Evolutionary conservation across 2,113 vertebrate genomes (phyloP), one percentile per base, ranked within the genome.

Genomic region (Spizaetus ornatus): DNA sequence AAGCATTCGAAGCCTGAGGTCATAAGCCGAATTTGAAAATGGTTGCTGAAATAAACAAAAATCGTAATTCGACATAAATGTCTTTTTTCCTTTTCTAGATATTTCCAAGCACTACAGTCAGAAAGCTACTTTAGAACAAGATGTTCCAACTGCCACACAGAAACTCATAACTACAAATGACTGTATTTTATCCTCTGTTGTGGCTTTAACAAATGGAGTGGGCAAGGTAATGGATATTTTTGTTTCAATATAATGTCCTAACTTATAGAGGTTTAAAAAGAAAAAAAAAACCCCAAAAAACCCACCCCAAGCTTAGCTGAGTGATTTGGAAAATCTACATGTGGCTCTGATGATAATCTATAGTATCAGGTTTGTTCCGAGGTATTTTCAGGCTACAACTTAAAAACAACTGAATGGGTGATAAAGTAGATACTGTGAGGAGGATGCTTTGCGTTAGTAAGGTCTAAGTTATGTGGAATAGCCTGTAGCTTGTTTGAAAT

Each of bases 81-180:
- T 70, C 32, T 50, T 5, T 45, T 47, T 92, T 94, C 25, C 53
- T 65, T 93, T 96, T 97, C 48, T 96, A 99, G 99, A 99, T 95
- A 98, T 99, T 98, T 99, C 98, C 47, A 99, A 99, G 96, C 99
- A 99, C 96, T 99, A 99, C 96, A 99, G 97, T 97, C 99, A 99
- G 93, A 99, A 99, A 97, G 99, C 98, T 72, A 50, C 97, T 77
- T 98, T 99, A 90, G 99, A 99, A 93, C 99, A 99, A 93, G 99
- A 99, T 48, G 97, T 99, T 93, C 99, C 99, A 55, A 99, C 98
- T n/a, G 97, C 98, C 91, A 99, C 99, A 5, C 99, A 99, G 98
- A 99, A 99, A 96, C 98, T 99, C 38, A 88, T 98, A 81, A 99
- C 99, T 94, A 99, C 99, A 48, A 99, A 99, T 55, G 99, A 99